phyloP scores from a whole-genome alignment of 2,888 invertebrate genomes.

The Hydroisotoma schaefferi region DNA sequence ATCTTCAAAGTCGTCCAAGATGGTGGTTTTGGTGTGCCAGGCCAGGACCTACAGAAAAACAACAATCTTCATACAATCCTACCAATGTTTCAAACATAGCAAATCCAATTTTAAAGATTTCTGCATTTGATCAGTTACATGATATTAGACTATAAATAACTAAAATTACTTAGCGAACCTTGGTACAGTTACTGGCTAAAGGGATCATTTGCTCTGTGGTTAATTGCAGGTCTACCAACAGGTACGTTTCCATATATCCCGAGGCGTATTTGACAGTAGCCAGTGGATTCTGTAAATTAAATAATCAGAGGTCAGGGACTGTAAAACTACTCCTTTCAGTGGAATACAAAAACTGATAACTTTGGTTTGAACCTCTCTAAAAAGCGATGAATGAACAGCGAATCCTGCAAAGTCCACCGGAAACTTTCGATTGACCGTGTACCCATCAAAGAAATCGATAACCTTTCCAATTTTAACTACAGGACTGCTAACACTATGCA shows the following conservation, averaged over 20 bases:
- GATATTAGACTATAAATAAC: too few relatives aligned
- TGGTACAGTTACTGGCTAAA: background rate
- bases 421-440: conserved; percentile 66
- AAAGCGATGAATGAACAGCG: conserved; percentile 66
- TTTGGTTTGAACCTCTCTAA: too few relatives aligned
- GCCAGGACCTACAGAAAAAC: conserved; percentile 59
- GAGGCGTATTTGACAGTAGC: too few relatives aligned
- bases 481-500: conserved; percentile 57
- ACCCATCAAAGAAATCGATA: conserved; percentile 69
- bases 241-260: too few relatives aligned
- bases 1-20: too few relatives aligned
- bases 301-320: background rate
- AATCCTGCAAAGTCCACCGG: conserved; percentile 80
- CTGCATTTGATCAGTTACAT: too few relatives aligned
- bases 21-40: conserved; percentile 69
- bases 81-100: too few relatives aligned
- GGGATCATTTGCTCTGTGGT: too few relatives aligned
- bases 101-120: too few relatives aligned
- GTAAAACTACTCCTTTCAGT: background rate
- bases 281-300: conserved; percentile 55
- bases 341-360: too few relatives aligned
- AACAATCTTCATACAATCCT: conserved; percentile 2
- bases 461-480: conserved; percentile 61
- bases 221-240: too few relatives aligned
- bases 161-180: background rate